phyloP scores from a whole-genome alignment of 2,113 vertebrate species.

The Vulpes vulpes region DNA sequence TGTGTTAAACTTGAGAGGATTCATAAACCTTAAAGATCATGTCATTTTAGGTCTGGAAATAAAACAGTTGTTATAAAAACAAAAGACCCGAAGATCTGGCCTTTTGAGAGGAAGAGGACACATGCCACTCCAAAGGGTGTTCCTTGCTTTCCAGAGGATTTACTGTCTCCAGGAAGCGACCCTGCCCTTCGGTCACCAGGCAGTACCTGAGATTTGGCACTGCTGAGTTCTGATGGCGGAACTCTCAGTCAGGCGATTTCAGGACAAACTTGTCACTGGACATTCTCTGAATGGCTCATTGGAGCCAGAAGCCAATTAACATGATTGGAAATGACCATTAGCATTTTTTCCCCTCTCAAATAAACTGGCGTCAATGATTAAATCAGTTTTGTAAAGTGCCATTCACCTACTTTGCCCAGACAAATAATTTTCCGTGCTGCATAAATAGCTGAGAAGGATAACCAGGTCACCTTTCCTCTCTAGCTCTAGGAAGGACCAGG shows the following conservation, averaged over 20 bases:
- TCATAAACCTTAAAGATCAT: background rate
- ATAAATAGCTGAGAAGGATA: background rate
- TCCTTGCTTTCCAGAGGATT: background rate
- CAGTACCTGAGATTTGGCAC: background rate
- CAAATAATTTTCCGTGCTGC: background rate
- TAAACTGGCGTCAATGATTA: background rate
- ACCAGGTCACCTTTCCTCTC: background rate
- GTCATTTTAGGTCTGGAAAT: background rate
- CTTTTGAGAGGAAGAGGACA: background rate
- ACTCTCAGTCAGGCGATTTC: background rate
- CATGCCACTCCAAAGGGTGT: background rate
- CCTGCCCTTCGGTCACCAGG: background rate
- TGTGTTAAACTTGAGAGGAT: background rate
- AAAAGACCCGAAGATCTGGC: background rate
- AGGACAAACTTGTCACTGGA: background rate
- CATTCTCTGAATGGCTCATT: background rate
- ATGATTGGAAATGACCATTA: background rate
- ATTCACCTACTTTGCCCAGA: background rate
- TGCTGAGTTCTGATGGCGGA: background rate
- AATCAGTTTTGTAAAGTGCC: background rate
- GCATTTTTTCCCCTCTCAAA: background rate
- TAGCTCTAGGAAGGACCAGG: background rate
- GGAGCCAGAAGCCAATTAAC: constrained; percentile 23
- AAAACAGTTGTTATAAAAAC: background rate
- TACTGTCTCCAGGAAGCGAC: background rate